Evolutionary conservation across 2,113 vertebrate genomes (phyloP).

Genomic region (Hippocampus guttulatus): DNA sequence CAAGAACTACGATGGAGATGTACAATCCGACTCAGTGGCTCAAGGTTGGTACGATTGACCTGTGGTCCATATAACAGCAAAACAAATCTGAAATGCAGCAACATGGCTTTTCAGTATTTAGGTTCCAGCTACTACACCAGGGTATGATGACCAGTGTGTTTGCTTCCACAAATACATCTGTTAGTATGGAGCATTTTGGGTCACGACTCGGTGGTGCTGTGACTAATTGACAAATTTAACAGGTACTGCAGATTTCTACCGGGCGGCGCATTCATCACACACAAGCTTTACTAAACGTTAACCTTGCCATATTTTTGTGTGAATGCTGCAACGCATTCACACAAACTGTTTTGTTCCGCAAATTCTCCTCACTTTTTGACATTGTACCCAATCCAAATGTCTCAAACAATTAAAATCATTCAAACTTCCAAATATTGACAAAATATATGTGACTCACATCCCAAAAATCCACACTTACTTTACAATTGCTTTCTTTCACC

Average conservation of each 20-base stretch:
- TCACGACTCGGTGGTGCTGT: too few species aligned
- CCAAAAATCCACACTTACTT: too few species aligned
- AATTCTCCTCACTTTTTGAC: background rate
- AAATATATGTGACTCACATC: background rate
- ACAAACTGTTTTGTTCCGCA: too few species aligned
- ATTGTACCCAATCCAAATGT: background rate
- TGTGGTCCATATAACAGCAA: background rate
- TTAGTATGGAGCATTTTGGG: too few species aligned
- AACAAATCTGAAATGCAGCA: background rate
- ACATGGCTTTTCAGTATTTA: slow-evolving; percentile 40
- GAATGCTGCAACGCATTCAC: too few species aligned
- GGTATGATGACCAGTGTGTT: slow-evolving; percentile 98
- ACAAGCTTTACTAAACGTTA: too few species aligned
- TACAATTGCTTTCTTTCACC: too few species aligned
- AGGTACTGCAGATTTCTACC: too few species aligned
- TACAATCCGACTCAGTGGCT: slow-evolving; percentile 95
- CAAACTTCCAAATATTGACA: background rate
- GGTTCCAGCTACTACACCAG: slow-evolving; percentile 79
- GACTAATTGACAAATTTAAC: too few species aligned
- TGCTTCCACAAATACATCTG: slow-evolving; percentile 32
- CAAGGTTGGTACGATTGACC: slow-evolving; percentile 76
- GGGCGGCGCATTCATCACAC: too few species aligned
- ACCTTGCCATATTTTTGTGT: too few species aligned
- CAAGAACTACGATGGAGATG: slow-evolving; percentile 98
- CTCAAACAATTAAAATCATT: background rate